These are phyloP conservation scores for Vollenhovia emeryi DNA, from an alignment of 1,140 invertebrate genomes.

Conservation along the genomic window DNA sequence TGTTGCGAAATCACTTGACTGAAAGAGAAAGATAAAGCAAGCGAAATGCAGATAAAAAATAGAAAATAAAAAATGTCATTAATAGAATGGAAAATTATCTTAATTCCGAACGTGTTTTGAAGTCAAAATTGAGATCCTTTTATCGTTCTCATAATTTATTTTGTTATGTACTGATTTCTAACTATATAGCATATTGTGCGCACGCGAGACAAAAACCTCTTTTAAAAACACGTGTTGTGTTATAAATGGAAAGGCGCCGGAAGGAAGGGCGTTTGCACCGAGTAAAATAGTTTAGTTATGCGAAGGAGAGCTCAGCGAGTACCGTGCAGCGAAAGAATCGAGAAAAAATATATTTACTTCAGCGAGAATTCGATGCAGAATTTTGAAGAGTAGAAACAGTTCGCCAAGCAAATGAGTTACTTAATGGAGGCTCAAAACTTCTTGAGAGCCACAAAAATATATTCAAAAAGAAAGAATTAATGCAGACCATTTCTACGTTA, in stretches of 20 bases:
- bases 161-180: constrained; percentile 6
- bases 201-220: constrained; percentile 3
- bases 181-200: constrained; percentile 3
- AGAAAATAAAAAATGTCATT: background rate
- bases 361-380: constrained; percentile 19
- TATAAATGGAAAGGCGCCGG: constrained; percentile 40
- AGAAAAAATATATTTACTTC: constrained; percentile 48
- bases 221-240: constrained; percentile 31
- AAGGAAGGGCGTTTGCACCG: constrained; percentile 41
- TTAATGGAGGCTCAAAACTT: constrained; percentile 53
- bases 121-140: background rate
- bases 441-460: constrained; percentile 33
- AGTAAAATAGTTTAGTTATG: constrained; percentile 55
- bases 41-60: background rate
- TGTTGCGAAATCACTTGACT: background rate
- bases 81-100: background rate
- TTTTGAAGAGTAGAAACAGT: constrained; percentile 45
- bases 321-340: background rate
- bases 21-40: background rate
- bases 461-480: constrained; percentile 21
- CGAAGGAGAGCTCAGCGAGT: constrained; percentile 13
- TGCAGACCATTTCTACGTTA: background rate
- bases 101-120: background rate
- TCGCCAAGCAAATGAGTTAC: constrained; percentile 46
- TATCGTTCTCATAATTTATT: background rate